Conservation (phyloP, 2,888 invertebrate species). For the Synanthedon formicaeformis region DNA sequence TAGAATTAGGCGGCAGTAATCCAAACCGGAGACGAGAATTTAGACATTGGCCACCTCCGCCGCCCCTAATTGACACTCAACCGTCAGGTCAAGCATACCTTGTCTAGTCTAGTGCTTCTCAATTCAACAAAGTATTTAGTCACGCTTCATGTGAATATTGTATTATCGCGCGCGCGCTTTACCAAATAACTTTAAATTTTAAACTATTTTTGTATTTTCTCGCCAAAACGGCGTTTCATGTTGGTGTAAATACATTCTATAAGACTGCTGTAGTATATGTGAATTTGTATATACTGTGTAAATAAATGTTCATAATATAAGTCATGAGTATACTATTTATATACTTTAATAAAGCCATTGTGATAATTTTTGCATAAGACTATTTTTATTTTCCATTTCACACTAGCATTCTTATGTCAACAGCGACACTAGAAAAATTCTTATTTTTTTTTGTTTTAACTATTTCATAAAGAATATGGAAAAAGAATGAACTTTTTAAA, state of each 20-base stretch:
- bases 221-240: constrained; percentile 56
- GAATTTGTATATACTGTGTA: constrained; percentile 66
- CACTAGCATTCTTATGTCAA: background rate
- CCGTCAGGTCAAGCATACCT: constrained; percentile 63
- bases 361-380: constrained; percentile 65
- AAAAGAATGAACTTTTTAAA: too few species aligned
- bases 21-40: constrained; percentile 55
- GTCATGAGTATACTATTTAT: constrained; percentile 71
- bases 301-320: constrained; percentile 62
- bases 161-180: constrained; percentile 59
- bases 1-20: constrained; percentile 74
- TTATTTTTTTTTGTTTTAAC: too few species aligned
- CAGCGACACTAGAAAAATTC: too few species aligned
- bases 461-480: too few species aligned
- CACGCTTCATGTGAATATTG: constrained; percentile 61
- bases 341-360: constrained; percentile 71
- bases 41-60: constrained; percentile 61
- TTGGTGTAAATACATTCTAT: constrained; percentile 68
- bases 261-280: constrained; percentile 70
- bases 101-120: constrained; percentile 57
- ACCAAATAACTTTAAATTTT: constrained; percentile 64
- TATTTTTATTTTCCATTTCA: constrained; percentile 25
- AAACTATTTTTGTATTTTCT: constrained; percentile 66
- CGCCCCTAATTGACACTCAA: constrained; percentile 53
- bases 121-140: constrained; percentile 41